Base-by-base conservation (phyloP, 1,140 invertebrate species). In the Cryptotermes secundus region DNA sequence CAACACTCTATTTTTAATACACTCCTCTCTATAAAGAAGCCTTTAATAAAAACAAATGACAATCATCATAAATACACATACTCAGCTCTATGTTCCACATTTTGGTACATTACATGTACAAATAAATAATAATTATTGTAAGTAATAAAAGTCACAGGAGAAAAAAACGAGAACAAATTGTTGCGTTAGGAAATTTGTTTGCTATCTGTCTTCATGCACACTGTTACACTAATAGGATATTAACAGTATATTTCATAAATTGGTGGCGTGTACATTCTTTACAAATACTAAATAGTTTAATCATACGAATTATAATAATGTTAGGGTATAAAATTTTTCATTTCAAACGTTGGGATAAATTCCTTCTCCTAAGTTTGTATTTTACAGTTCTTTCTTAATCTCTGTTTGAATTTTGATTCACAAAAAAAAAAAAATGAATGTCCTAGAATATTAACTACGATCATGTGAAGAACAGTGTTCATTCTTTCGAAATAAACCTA, bases 41-140 rank as follows among this genome's bases (percentile, higher is more conserved):
- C 80, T 81, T 81, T 81, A 81, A 81, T 81, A 81, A 81, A 81
- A 81, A 81, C 80, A 81, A 81, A 38, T 81, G 80, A 81, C 80
- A 81, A 81, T 81, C 80, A 81, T 81, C 80, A 38, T 81, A 81
- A 81, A 81, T 81, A 81, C 80, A 81, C 80, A 34, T 81, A 81
- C 42, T 81, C 80, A 35, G 80, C 35, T 36, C 42, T 81, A 36
- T 26, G 35, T 81, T 38, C 80, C 42, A 81, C 35, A 38, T 81
- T 81, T 81, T 26, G 80, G 80, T 81, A 81, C 80, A 81, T 81
- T 81, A 81, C 80, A 81, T 81, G 80, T 81, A 81, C 80, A 81
- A 81, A 81, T 81, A 81, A 81, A 81, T 81, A 81, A 81, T 81
- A 81, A 38, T 81, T 38, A 35, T 81, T 35, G 42, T 81, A 45